Base-by-base conservation (phyloP, 1,140 invertebrate species). In the Hestina assimilis region DNA sequence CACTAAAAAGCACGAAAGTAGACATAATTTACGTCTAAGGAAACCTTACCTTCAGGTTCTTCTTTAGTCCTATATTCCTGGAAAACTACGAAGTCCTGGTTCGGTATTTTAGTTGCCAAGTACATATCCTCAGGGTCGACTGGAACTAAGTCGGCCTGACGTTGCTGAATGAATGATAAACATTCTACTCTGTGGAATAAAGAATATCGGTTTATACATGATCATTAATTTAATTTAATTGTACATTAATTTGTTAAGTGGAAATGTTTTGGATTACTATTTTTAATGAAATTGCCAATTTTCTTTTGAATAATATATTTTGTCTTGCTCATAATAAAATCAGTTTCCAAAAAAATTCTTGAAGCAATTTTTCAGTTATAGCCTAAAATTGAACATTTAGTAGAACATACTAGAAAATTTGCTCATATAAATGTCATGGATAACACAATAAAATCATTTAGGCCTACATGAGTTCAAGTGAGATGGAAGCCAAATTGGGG, bases 91-190 rank as follows among this genome's bases (percentile, higher is more conserved):
- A 93, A 92, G 53, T 92, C 90, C 57, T 92, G 86, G 50, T 92
- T 92, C 14, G 90, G 89, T 26, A 92, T 90, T 24, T 93, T 92
- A 15, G 91, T 93, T 7, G 94, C 95, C 3, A 96, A 90, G 75
- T 96, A 97, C 91, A 96, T 93, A 64, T 95, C 94, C 71, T 96
- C 95, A 1, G 95, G 94, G 71, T 97, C 95, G 0, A 94, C 91
- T 8, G 93, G 93, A 11, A 94, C 92, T 17, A 96, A 90, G 78
- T 97, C 96, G 0, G 95, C 95, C 66, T 94, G 90, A 29, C 93
- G 91, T 63, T 92, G 89, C 35, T 93, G 91, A 17, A 97, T 92
- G 73, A 91, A 91, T 14, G 92, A 89, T 62, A 96, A 90, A 69
- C 96, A 97, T 26, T 95, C 93, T 52, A 93, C 83, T 40, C 93